Base-by-base conservation (phyloP, 92 coral and sea anemone genomes). In the Actinernus sp. region DNA sequence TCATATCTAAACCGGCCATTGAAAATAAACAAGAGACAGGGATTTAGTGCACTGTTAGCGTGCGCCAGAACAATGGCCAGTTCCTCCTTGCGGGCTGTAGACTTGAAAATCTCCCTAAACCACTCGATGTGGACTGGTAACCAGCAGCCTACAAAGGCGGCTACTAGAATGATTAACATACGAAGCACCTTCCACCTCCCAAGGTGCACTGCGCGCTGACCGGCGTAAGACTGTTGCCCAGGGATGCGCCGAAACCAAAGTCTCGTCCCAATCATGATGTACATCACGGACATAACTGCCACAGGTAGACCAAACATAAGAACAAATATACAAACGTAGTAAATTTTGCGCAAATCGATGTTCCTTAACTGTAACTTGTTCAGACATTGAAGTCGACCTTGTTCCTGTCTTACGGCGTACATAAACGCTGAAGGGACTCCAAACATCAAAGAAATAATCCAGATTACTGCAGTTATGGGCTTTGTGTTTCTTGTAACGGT, bases 221-320 rank as follows among this genome's bases (percentile, higher is more conserved):
- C 47, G 3, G 69, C 79, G 24, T 52, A 16, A 1, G 79, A 41
- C 41, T 62, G 79, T 39, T 71, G 67, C 11, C 79, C 79, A 2
- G 79, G 79, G 8, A 71, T 34, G 24, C 30, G 49, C 8, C 79
- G 65, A 47, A 55, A 71, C 79, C 79, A 71, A n/a, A 71, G 64
- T 8, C 31, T 58, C n/a, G 4, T 11, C 23, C 37, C 53, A 28
- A 71, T 52, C 69, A 71, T 58, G 21, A 52, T 17, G 32, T 71
- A 71, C 37, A 62, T 33, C 3, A 71, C 28, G 14, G 79, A 31
- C 79, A 71, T 71, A 2, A 58, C 45, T 9, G 31, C 8, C 10
- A 59, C 38, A 10, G 79, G 79, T 13, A 71, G 26, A 11, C 54
- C 79, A 32, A 58, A 71, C 56, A 71, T 58, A 20, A 71, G 20